phyloP scores from a whole-genome alignment of 1,140 invertebrate species.

The Bactericera cockerelli region DNA sequence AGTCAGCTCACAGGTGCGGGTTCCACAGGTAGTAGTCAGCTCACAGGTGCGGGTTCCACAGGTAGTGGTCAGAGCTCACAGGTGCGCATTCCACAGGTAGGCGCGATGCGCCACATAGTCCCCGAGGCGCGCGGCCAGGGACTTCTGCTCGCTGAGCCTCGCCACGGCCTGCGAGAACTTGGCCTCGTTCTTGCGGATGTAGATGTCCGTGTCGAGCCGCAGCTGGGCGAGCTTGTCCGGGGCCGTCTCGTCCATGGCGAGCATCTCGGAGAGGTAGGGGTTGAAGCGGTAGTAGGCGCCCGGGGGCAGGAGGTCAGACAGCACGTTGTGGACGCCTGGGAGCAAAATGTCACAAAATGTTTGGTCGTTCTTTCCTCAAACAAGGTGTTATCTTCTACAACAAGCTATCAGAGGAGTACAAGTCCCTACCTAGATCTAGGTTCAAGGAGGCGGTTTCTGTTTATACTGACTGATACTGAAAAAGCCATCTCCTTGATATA shows the following conservation, averaged over 20 bases:
- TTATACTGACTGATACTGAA: too few relatives aligned
- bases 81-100: background rate
- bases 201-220: constrained; percentile 51
- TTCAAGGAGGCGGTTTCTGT: too few relatives aligned
- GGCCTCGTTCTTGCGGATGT: constrained; percentile 58
- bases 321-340: constrained; percentile 58
- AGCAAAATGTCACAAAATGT: too few relatives aligned
- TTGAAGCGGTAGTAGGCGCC: constrained; percentile 77
- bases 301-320: constrained; percentile 65
- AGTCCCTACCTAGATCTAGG: too few relatives aligned
- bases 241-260: constrained; percentile 68
- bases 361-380: too few relatives aligned
- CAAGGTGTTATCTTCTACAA: too few relatives aligned
- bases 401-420: too few relatives aligned
- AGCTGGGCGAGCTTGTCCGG: constrained; percentile 44
- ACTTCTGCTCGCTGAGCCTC: constrained; percentile 32
- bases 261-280: constrained; percentile 68
- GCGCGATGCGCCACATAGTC: constrained; percentile 34
- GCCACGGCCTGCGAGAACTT: constrained; percentile 44
- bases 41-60: too few relatives aligned
- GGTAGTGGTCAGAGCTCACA: background rate
- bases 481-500: too few relatives aligned
- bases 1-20: too few relatives aligned
- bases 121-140: constrained; percentile 27
- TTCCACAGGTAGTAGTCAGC: too few relatives aligned